Evolutionary conservation across 2,888 invertebrate genomes (phyloP).

Genomic region (Acanthosepion lycidas): DNA sequence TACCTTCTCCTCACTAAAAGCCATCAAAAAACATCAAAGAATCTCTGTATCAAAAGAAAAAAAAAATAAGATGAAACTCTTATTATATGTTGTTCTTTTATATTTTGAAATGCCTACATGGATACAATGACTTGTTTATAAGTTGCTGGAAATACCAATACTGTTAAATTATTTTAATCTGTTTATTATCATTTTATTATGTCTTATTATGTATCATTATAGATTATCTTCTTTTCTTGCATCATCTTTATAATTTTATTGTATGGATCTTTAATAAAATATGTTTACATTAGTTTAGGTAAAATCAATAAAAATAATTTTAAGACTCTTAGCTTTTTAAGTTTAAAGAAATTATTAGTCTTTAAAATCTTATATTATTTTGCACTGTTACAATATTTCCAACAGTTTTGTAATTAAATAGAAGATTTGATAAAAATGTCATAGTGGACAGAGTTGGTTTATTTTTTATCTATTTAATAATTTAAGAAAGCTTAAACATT

Average conservation of each 20-base stretch:
- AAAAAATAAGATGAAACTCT: neutral
- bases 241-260: neutral
- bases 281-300: neutral
- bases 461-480: no score
- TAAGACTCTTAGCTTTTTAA: neutral
- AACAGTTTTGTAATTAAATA: no score
- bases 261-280: neutral
- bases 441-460: no score
- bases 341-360: neutral
- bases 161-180: conserved; percentile 33
- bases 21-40: neutral
- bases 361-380: no score
- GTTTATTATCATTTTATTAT: neutral
- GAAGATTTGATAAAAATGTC: no score
- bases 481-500: no score
- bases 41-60: neutral
- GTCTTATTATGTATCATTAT: neutral
- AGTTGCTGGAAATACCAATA: conserved; percentile 15
- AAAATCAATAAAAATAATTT: neutral
- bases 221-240: neutral
- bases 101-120: conserved; percentile 8
- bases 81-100: neutral
- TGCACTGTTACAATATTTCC: no score
- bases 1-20: neutral
- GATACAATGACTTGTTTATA: conserved; percentile 10